phyloP scores from a whole-genome alignment of 2,888 invertebrate species.

The Sesamia inferens region DNA sequence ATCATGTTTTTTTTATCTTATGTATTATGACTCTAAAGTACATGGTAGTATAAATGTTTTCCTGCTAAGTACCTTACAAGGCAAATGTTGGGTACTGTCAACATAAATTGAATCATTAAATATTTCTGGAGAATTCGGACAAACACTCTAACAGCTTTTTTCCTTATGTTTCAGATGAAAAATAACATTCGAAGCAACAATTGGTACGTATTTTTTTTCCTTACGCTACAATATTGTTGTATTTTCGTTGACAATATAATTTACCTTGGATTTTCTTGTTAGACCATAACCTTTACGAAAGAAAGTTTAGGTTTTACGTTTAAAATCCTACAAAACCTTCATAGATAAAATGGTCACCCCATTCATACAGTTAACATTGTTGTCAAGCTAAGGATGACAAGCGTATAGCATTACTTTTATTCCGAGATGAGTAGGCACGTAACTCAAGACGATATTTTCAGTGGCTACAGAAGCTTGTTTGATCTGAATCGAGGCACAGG shows the following conservation, averaged over 20 bases:
- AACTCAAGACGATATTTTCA: slow-evolving; percentile 34
- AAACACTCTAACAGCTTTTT: not conserved
- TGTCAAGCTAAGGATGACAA: slow-evolving; percentile 22
- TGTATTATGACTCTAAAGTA: slow-evolving; percentile 1
- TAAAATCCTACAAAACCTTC: slow-evolving; percentile 11
- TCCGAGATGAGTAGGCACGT: slow-evolving; percentile 26
- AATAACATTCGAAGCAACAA: slow-evolving; percentile 56
- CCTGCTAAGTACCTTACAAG: not conserved
- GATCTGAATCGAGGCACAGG: slow-evolving; percentile 72
- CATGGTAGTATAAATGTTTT: not conserved
- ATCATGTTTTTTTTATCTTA: not conserved
- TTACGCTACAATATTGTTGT: not conserved
- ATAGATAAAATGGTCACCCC: not conserved
- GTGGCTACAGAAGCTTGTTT: slow-evolving; percentile 34
- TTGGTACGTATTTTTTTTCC: slow-evolving; percentile 61
- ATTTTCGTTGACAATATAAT: not conserved
- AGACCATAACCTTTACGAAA: not conserved
- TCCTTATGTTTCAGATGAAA: slow-evolving; percentile 67
- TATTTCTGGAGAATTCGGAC: too few species aligned
- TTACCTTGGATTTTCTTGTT: not conserved
- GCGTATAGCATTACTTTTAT: slow-evolving; percentile 38
- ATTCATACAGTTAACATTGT: slow-evolving; percentile 14
- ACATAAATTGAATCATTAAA: not conserved
- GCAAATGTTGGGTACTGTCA: not conserved
- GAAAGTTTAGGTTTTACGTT: not conserved